A percentile compares a stretch with the other conserved stretches of the same genome.
phyloP scores from a whole-genome alignment of 2,113 vertebrate species.

The Balaenoptera acutorostrata region DNA sequence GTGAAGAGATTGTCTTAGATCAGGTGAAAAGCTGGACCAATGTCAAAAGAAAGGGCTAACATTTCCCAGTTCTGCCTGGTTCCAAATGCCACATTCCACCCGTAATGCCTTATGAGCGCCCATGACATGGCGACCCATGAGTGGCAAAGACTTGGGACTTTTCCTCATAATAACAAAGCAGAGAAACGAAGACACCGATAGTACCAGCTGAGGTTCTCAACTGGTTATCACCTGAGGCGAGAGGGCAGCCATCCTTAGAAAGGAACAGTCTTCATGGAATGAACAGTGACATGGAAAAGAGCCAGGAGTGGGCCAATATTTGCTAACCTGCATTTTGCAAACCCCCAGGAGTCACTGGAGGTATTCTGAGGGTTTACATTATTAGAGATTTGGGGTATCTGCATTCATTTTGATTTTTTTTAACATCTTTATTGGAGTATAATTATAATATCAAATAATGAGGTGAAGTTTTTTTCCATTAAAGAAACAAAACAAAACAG shows the following conservation, averaged over 20 bases:
- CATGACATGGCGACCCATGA: accelerated
- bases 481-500: neutral
- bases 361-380: neutral
- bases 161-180: neutral
- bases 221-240: neutral
- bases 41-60: neutral
- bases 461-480: neutral
- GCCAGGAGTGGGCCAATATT: neutral
- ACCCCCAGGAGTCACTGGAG: neutral
- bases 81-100: neutral
- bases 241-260: neutral
- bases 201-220: neutral
- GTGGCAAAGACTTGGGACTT: neutral
- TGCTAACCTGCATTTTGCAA: neutral
- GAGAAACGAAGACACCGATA: neutral
- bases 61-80: neutral
- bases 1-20: neutral
- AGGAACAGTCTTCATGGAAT: neutral
- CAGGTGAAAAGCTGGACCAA: neutral
- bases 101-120: accelerated
- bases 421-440: too few species aligned
- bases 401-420: neutral
- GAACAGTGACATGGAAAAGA: neutral
- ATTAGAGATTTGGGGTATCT: neutral
- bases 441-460: neutral